Percentiles rank a stretch among this genome's conserved stretches.
Evolutionary conservation across 2,113 vertebrate species (phyloP).

Genomic region (Pycnonotus jocosus): DNA sequence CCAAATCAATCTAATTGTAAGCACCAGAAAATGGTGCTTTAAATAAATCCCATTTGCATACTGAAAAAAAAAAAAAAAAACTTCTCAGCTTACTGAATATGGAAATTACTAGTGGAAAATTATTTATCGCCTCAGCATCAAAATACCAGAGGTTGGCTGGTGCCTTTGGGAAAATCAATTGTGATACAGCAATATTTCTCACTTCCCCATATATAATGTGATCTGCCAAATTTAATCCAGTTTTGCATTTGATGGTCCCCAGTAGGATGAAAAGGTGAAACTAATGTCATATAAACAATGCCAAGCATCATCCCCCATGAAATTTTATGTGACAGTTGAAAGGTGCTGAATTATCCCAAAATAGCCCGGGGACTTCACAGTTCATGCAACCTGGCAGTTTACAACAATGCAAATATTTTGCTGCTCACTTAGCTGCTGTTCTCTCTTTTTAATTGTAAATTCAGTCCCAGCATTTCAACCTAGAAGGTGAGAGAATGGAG

Average conservation of each 20-base stretch:
- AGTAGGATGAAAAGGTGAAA: conserved; percentile 66
- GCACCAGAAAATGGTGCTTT: conserved; percentile 35
- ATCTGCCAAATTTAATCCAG: conserved; percentile 67
- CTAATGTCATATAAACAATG: conserved; percentile 66
- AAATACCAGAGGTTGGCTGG: conserved; percentile 54
- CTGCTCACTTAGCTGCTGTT: conserved; percentile 44
- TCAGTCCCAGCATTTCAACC: background rate
- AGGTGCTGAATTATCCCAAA: conserved; percentile 60
- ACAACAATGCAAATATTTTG: conserved; percentile 59
- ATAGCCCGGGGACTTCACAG: conserved; percentile 48
- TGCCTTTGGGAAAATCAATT: conserved; percentile 65
- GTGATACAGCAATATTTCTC: conserved; percentile 63
- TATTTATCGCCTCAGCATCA: conserved; percentile 58
- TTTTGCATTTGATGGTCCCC: conserved; percentile 60
- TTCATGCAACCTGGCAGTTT: conserved; percentile 44
- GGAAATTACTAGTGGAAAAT: conserved; percentile 45
- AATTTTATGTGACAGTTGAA: conserved; percentile 68
- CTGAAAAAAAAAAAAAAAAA: conserved; percentile 19
- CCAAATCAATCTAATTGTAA: conserved; percentile 40
- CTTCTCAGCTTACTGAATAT: conserved; percentile 46
- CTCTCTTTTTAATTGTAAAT: conserved; percentile 48
- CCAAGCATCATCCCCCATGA: conserved; percentile 54
- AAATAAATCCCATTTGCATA: conserved; percentile 57
- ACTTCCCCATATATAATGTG: conserved; percentile 54
- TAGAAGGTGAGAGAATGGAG: conserved; percentile 1